These are phyloP conservation scores for Phyllotis vaccarum DNA, from an alignment of 2,797 vertebrate genomes.

Conservation along the genomic window DNA sequence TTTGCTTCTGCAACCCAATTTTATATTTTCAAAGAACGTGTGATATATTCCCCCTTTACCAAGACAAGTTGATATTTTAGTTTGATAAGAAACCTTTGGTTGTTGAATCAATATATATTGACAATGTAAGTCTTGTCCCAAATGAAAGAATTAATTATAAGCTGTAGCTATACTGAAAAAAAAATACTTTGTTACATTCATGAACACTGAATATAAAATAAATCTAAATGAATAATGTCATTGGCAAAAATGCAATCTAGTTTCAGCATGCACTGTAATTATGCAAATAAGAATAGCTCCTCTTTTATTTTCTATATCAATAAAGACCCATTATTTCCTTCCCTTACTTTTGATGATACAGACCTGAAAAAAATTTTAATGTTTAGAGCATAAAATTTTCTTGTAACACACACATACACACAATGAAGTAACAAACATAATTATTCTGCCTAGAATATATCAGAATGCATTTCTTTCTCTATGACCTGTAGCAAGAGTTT, in stretches of 20 bases:
- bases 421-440: not conserved
- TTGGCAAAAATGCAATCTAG: no score
- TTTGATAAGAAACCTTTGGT: not conserved
- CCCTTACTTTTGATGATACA: not conserved
- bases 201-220: no score
- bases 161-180: not conserved
- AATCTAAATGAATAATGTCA: no score
- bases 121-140: not conserved
- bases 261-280: no score
- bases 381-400: not conserved
- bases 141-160: not conserved
- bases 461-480: not conserved
- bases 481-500: not conserved
- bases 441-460: not conserved
- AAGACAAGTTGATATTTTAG: constrained; percentile 11
- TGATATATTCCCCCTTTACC: not conserved
- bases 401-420: not conserved
- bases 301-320: not conserved
- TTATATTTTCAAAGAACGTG: constrained; percentile 28
- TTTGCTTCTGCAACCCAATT: not conserved
- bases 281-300: no score
- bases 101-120: not conserved
- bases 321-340: not conserved
- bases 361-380: not conserved
- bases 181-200: not conserved